Percentiles rank a stretch among this genome's conserved stretches.
Evolutionary conservation across 2,113 vertebrate species (phyloP).

Genomic region (Brachyhypopomus occidentalis): DNA sequence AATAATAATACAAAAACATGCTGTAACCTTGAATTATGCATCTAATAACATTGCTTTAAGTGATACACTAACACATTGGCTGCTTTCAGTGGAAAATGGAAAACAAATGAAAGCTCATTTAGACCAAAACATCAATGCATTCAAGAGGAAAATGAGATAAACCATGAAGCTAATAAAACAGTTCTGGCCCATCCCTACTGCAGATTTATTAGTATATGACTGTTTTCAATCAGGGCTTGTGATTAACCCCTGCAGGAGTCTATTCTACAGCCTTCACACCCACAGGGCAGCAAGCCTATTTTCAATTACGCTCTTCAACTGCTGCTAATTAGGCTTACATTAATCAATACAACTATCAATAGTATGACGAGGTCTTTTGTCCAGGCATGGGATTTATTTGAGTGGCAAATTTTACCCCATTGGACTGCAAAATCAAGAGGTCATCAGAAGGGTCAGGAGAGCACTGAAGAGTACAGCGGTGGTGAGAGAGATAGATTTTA

Average conservation of each 20-base stretch:
- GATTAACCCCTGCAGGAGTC: conserved; percentile 44
- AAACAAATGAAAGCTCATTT: conserved; percentile 35
- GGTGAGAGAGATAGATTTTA: conserved; percentile 60
- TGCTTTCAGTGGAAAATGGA: conserved; percentile 3
- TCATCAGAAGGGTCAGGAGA: conserved; percentile 77
- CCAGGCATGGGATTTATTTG: conserved; percentile 74
- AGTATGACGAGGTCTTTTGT: conserved; percentile 71
- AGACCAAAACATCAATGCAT: conserved; percentile 32
- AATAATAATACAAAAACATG: neutral
- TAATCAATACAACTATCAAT: conserved; percentile 79
- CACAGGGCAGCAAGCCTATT: conserved; percentile 64
- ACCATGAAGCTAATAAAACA: conserved; percentile 20
- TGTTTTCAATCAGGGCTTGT: conserved; percentile 46
- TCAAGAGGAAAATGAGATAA: conserved; percentile 48
- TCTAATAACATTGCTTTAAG: neutral
- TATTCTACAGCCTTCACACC: conserved; percentile 54
- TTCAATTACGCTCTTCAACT: conserved; percentile 77
- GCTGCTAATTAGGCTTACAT: conserved; percentile 78
- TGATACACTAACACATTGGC: neutral
- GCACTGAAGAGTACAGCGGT: conserved; percentile 69
- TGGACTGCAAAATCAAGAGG: conserved; percentile 77
- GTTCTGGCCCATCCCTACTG: neutral
- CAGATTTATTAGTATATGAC: conserved; percentile 49
- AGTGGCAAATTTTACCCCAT: conserved; percentile 75
- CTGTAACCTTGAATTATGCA: neutral